Evolutionary conservation across 1,140 invertebrate genomes (phyloP).

Genomic region (Centruroides sculpturatus): DNA sequence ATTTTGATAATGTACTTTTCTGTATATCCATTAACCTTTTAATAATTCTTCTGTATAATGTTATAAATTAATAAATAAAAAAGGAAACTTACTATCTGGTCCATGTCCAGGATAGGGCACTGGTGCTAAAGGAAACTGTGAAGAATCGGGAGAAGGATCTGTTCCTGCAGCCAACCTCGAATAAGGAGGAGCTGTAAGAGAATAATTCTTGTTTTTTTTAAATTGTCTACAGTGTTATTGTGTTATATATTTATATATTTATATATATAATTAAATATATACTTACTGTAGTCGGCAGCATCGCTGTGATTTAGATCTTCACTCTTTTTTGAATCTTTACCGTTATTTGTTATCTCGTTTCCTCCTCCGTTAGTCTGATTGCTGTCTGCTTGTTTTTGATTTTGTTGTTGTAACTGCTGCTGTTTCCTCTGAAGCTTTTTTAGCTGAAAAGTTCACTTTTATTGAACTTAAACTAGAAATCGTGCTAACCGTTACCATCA

Average conservation of each 20-base stretch:
- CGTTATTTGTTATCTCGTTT: constrained; percentile 5
- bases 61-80: background rate
- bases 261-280: background rate
- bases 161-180: constrained; percentile 7
- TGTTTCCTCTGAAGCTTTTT: constrained; percentile 24
- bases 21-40: too few relatives aligned
- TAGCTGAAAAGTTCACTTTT: constrained; percentile 9
- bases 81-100: constrained; percentile 14
- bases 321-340: constrained; percentile 10
- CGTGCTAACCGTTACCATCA: background rate
- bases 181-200: constrained; percentile 9
- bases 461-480: background rate
- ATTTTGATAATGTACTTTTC: too few relatives aligned
- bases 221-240: too few relatives aligned
- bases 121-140: constrained; percentile 11
- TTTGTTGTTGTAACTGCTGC: constrained; percentile 16
- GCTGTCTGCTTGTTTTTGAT: constrained; percentile 1
- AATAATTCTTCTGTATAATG: too few relatives aligned
- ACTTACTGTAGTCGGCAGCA: constrained; percentile 11
- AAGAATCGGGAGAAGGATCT: constrained; percentile 3
- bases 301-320: constrained; percentile 12
- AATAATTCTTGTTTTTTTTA: too few relatives aligned
- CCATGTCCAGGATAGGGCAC: constrained; percentile 9
- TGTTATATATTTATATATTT: background rate
- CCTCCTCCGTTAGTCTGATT: constrained; percentile 7